phyloP scores from a whole-genome alignment of 2,888 invertebrate species.

The Willowsia nigromaculata region DNA sequence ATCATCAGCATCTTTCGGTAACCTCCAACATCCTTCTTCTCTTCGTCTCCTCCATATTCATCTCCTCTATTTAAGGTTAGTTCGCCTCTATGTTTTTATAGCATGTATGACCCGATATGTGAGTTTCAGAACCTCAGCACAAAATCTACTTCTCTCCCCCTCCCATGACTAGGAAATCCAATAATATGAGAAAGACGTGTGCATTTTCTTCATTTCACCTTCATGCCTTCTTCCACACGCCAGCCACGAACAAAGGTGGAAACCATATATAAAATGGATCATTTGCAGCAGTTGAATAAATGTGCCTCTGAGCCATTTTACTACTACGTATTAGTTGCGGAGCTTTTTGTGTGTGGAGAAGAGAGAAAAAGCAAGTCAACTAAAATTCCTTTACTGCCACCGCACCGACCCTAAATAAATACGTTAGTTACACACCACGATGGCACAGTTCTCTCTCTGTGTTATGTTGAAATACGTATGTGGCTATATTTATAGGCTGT shows the following conservation, averaged over 20 bases:
- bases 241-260: slow-evolving; percentile 53
- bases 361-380: slow-evolving; percentile 35
- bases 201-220: slow-evolving; percentile 54
- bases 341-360: neutral
- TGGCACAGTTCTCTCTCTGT: neutral
- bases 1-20: slow-evolving; percentile 4
- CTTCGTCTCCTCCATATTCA: neutral
- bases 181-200: slow-evolving; percentile 50
- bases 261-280: slow-evolving; percentile 55
- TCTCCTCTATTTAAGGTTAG: neutral
- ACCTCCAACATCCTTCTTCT: neutral
- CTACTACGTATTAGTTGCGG: neutral
- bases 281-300: slow-evolving; percentile 59
- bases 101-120: neutral
- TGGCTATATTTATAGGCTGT: neutral
- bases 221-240: slow-evolving; percentile 35
- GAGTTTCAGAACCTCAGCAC: neutral
- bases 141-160: slow-evolving; percentile 53
- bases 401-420: slow-evolving; percentile 51
- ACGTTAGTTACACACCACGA: slow-evolving; percentile 18
- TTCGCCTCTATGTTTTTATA: neutral
- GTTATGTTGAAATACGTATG: neutral
- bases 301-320: slow-evolving; percentile 22
- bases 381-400: slow-evolving; percentile 53
- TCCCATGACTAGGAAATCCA: slow-evolving; percentile 52